Evolutionary conservation across 2,113 vertebrate genomes (phyloP).

Genomic region (Meles meles): DNA sequence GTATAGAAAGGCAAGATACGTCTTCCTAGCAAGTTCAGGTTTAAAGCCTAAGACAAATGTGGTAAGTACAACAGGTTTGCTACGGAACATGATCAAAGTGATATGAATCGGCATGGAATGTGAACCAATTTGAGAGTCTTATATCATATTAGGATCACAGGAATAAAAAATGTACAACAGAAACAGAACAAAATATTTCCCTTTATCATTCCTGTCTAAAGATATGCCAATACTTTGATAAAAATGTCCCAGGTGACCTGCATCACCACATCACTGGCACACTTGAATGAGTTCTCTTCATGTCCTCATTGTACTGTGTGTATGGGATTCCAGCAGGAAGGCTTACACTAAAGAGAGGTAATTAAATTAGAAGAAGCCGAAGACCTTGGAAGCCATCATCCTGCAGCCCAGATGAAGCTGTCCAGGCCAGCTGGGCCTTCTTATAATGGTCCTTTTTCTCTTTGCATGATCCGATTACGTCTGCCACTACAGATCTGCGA

Average conservation of each 20-base stretch:
- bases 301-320: not conserved
- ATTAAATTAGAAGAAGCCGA: not conserved
- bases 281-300: not conserved
- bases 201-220: not conserved
- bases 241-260: not conserved
- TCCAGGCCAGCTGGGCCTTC: not conserved
- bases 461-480: not conserved
- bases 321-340: not conserved
- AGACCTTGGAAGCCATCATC: not conserved
- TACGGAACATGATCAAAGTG: not conserved
- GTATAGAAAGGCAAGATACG: not conserved
- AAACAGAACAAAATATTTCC: not conserved
- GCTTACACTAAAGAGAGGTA: not conserved
- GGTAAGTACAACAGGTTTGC: not conserved
- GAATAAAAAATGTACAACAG: not conserved
- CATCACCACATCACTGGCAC: accelerated
- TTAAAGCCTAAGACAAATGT: not conserved
- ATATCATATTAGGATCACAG: not conserved
- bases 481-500: not conserved
- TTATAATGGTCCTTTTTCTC: not conserved
- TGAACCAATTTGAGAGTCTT: not conserved
- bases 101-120: not conserved
- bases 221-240: not conserved
- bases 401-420: not conserved
- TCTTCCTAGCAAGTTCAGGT: not conserved